A percentile compares a stretch with the other conserved stretches of the same genome.
Evolutionary conservation across 2,888 invertebrate genomes (phyloP).

Genomic region (Hemaris fuciformis): DNA sequence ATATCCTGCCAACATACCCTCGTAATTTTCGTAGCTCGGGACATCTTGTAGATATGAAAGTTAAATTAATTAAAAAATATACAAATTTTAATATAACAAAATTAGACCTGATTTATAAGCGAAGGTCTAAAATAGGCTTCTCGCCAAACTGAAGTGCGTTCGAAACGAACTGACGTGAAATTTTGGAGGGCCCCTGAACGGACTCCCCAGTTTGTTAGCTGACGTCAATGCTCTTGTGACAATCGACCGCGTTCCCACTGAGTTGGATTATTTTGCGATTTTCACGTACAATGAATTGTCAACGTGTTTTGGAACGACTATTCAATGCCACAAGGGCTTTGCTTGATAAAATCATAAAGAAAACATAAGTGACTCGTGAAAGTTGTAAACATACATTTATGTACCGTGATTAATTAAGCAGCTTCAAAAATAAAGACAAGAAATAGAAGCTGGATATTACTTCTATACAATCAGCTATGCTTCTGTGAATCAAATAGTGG

Average conservation of each 20-base stretch:
- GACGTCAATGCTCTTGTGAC: constrained; percentile 44
- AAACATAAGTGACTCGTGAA: too few species aligned
- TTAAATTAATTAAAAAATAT: background rate
- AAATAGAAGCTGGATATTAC: too few species aligned
- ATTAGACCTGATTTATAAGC: constrained; percentile 36
- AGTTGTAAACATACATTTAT: too few species aligned
- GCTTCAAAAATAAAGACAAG: too few species aligned
- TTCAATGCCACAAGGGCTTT: background rate
- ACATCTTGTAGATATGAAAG: background rate
- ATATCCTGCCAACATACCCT: background rate
- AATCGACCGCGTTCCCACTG: constrained; percentile 29
- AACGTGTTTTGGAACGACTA: background rate
- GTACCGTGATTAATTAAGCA: too few species aligned
- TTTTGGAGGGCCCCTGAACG: constrained; percentile 48
- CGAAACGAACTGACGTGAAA: constrained; percentile 51
- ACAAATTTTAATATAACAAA: constrained; percentile 14
- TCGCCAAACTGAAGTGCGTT: constrained; percentile 46
- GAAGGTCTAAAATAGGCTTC: constrained; percentile 56
- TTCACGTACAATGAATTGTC: background rate
- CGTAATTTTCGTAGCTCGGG: background rate
- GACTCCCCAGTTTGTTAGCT: constrained; percentile 48
- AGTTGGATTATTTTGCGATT: constrained; percentile 8
- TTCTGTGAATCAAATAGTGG: too few species aligned
- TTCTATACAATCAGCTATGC: too few species aligned
- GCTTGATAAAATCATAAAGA: too few species aligned